Percentiles rank a stretch among this genome's conserved stretches.
These are phyloP conservation scores for Coracias cyanogaster DNA, from an alignment of 2,797 vertebrate species.

Conservation along the genomic window DNA sequence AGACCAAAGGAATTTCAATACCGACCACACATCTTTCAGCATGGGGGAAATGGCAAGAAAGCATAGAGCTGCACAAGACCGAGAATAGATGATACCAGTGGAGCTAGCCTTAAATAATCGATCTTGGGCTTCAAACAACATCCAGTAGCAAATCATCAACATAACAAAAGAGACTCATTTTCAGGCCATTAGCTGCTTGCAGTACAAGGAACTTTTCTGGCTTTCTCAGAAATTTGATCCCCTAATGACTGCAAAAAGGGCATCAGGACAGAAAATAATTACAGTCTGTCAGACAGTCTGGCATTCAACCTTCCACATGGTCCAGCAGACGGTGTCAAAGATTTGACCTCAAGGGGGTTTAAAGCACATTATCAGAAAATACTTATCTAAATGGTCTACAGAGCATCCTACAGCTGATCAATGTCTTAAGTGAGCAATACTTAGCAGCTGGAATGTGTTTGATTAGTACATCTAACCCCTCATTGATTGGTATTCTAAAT, in stretches of 20 bases:
- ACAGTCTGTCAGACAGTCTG: constrained; percentile 77
- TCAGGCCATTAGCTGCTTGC: constrained; percentile 46
- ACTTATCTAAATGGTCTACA: constrained; percentile 70
- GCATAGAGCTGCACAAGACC: neutral
- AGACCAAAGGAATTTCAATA: neutral
- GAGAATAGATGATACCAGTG: neutral
- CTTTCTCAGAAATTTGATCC: constrained; percentile 76
- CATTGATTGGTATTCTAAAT: constrained; percentile 77
- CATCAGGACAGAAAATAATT: constrained; percentile 77
- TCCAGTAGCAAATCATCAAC: constrained; percentile 40
- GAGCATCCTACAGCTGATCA: constrained; percentile 74
- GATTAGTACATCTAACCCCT: constrained; percentile 73
- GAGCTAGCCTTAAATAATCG: constrained; percentile 21
- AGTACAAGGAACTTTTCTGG: constrained; percentile 59
- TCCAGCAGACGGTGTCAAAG: constrained; percentile 81
- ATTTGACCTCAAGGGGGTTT: constrained; percentile 74
- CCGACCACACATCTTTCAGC: neutral
- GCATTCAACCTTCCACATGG: constrained; percentile 74
- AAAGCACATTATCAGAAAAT: constrained; percentile 65
- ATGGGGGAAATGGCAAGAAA: neutral
- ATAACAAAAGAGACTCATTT: constrained; percentile 65
- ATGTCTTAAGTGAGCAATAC: constrained; percentile 73
- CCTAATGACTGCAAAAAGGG: constrained; percentile 60
- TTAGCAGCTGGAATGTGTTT: constrained; percentile 74
- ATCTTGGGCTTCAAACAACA: constrained; percentile 8